phyloP scores from a whole-genome alignment of 1,140 invertebrate genomes.

The Ceratina japonica region DNA sequence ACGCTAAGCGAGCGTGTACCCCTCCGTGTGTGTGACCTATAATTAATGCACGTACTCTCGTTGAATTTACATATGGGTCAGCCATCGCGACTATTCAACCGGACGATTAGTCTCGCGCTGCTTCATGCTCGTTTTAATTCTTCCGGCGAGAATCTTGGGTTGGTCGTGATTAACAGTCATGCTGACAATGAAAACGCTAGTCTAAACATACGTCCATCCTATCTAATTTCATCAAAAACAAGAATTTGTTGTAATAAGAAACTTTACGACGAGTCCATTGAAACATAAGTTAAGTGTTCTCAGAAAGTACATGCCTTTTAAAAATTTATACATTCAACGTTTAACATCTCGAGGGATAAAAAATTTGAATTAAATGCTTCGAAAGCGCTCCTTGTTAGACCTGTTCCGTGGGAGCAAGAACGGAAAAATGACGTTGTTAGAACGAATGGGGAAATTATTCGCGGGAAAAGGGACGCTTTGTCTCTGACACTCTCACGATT shows the following conservation, averaged over 20 bases:
- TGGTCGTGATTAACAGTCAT: neutral
- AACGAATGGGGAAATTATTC: constrained; percentile 63
- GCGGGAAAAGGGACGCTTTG: constrained; percentile 45
- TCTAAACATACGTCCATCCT: too few relatives aligned
- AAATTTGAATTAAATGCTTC: neutral
- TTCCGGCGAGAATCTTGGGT: constrained; percentile 1
- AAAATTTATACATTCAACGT: too few relatives aligned
- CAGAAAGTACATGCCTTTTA: too few relatives aligned
- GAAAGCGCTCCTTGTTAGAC: constrained; percentile 32
- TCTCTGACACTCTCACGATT: constrained; percentile 59
- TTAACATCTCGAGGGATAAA: neutral
- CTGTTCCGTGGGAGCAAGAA: neutral
- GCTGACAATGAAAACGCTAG: too few relatives aligned
- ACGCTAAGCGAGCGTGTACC: constrained; percentile 19
- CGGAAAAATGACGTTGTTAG: constrained; percentile 48
- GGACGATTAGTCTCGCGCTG: constrained; percentile 43
- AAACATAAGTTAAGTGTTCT: too few relatives aligned
- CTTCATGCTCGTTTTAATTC: constrained; percentile 43
- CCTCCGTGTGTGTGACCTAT: constrained; percentile 49
- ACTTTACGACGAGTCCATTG: too few relatives aligned
- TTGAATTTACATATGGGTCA: constrained; percentile 67
- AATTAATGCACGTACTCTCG: constrained; percentile 65
- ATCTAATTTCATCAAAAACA: too few relatives aligned
- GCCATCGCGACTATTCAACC: constrained; percentile 47
- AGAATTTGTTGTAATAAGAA: too few relatives aligned